Evolutionary conservation across 2,888 invertebrate species (phyloP).

Genomic region (Synanthedon andrenaeformis): DNA sequence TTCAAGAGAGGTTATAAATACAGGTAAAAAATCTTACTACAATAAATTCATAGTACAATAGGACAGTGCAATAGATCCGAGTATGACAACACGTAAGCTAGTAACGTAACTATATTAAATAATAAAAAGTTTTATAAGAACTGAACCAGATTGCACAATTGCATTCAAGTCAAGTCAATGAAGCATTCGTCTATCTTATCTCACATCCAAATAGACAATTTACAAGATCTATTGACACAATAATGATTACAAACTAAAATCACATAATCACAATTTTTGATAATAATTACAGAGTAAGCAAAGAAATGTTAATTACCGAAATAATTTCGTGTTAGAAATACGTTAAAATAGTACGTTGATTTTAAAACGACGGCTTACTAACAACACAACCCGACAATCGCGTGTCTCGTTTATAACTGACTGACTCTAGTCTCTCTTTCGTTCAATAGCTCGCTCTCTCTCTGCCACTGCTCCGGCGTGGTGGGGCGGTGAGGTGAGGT

Average conservation of each 20-base stretch:
- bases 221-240: neutral
- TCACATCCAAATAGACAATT: neutral
- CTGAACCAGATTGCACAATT: neutral
- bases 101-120: no score
- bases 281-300: neutral
- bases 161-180: neutral
- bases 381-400: neutral
- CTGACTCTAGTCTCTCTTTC: neutral
- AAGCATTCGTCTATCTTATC: neutral
- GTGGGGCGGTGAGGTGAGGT: neutral
- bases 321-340: slow-evolving; percentile 2
- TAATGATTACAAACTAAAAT: neutral
- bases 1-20: neutral
- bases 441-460: no score
- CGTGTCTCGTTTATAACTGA: slow-evolving; percentile 35
- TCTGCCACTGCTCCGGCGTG: slow-evolving; percentile 1
- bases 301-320: slow-evolving; percentile 16
- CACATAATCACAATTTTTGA: no score
- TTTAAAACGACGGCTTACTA: slow-evolving; percentile 33
- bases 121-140: neutral
- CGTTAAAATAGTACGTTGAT: neutral
- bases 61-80: no score
- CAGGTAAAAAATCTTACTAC: no score
- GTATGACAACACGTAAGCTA: no score
- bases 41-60: no score